Evolutionary conservation across 2,113 vertebrate genomes (phyloP).

Genomic region (Oreochromis spilurus): DNA sequence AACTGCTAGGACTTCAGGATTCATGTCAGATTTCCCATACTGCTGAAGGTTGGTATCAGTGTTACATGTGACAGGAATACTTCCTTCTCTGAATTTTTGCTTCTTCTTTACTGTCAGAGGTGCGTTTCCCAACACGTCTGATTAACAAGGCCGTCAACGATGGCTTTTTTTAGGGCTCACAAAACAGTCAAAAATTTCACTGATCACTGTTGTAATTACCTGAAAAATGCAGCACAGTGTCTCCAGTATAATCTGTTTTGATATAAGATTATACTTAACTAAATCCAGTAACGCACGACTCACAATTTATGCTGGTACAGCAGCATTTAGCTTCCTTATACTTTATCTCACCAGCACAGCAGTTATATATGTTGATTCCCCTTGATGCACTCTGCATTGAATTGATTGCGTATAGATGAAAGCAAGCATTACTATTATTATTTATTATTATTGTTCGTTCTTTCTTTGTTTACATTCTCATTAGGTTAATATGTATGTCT

Average conservation of each 20-base stretch:
- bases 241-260: fast-evolving
- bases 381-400: not conserved
- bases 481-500: not conserved
- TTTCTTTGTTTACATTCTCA: not conserved
- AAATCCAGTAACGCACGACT: not conserved
- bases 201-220: not conserved
- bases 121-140: not conserved
- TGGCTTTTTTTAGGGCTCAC: not conserved
- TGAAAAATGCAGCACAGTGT: not conserved
- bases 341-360: not conserved
- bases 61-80: not conserved
- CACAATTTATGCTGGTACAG: not conserved
- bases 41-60: not conserved
- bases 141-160: fast-evolving
- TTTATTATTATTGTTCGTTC: not conserved
- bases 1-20: not conserved
- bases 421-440: not conserved
- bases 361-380: not conserved
- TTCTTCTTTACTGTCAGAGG: conserved; percentile 19
- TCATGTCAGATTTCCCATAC: not conserved
- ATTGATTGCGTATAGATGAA: not conserved
- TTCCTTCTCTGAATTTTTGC: conserved; percentile 9
- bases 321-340: not conserved
- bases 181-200: not conserved
- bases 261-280: not conserved